These are phyloP conservation scores for Anoplopoma fimbria DNA, from an alignment of 2,113 vertebrate species.

Conservation along the genomic window DNA sequence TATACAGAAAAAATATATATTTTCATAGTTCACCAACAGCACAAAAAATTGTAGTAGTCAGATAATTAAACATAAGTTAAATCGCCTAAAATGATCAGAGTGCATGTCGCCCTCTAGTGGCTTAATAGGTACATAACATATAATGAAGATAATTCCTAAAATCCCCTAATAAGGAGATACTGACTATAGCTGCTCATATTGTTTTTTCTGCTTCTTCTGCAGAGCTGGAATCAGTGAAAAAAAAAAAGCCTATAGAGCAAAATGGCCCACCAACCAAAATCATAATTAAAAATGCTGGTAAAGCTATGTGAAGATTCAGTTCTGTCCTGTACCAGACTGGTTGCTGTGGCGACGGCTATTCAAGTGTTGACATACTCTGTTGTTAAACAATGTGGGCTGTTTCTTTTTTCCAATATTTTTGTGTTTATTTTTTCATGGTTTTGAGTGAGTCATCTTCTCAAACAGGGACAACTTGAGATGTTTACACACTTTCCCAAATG, in stretches of 20 bases:
- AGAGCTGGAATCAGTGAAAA: neutral
- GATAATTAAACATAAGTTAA: no score
- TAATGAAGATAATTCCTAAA: neutral
- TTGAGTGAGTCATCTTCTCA: constrained; percentile 1
- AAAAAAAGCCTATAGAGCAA: neutral
- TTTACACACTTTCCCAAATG: neutral
- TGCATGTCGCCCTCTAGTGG: no score
- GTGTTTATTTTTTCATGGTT: neutral
- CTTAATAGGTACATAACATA: neutral
- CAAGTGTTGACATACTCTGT: neutral
- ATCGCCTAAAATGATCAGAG: no score
- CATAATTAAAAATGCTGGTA: neutral
- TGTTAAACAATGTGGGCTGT: neutral
- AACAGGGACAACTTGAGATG: neutral
- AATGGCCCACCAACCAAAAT: neutral
- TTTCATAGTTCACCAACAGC: no score
- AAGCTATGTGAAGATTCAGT: neutral
- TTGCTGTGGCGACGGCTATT: neutral
- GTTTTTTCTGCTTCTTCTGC: neutral
- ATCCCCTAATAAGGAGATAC: neutral
- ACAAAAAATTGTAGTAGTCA: no score
- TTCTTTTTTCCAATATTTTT: neutral
- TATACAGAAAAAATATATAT: no score
- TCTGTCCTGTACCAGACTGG: neutral
- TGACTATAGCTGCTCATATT: neutral